These are phyloP conservation scores for Capreolus pygargus DNA, from an alignment of 2,113 vertebrate species.

Conservation along the genomic window DNA sequence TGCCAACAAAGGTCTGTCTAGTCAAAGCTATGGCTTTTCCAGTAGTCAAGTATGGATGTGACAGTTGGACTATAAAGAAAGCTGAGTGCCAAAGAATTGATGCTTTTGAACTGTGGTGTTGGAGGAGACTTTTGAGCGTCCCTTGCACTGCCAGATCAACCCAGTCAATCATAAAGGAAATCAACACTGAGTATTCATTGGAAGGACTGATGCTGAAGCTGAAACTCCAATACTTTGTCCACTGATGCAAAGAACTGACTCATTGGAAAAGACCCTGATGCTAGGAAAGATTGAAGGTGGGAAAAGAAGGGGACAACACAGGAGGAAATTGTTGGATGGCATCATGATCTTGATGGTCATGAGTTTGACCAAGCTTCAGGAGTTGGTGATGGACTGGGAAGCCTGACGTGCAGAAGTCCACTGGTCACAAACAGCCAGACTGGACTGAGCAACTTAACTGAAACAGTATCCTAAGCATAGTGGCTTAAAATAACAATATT, in stretches of 20 bases:
- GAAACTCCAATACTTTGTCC: background rate
- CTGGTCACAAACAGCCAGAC: rapidly evolving
- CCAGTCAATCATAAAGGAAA: background rate
- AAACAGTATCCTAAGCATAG: background rate
- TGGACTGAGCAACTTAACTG: background rate
- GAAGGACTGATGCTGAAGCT: background rate
- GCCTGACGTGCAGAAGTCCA: background rate
- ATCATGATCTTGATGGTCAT: background rate
- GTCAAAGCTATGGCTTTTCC: background rate
- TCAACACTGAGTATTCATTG: background rate
- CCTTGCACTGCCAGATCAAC: background rate
- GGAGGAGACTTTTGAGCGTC: background rate
- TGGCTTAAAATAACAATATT: background rate
- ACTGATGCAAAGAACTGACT: background rate
- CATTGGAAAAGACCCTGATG: background rate
- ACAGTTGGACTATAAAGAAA: background rate
- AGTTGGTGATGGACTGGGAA: background rate
- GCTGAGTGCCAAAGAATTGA: background rate
- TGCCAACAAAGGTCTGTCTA: background rate
- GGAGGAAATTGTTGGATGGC: background rate
- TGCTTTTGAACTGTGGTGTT: background rate
- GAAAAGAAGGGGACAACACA: background rate
- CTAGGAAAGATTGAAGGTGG: background rate
- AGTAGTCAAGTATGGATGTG: background rate
- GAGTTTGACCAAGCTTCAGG: background rate